These are phyloP conservation scores for Notolabrus celidotus DNA, from an alignment of 2,797 vertebrate genomes.

Conservation along the genomic window DNA sequence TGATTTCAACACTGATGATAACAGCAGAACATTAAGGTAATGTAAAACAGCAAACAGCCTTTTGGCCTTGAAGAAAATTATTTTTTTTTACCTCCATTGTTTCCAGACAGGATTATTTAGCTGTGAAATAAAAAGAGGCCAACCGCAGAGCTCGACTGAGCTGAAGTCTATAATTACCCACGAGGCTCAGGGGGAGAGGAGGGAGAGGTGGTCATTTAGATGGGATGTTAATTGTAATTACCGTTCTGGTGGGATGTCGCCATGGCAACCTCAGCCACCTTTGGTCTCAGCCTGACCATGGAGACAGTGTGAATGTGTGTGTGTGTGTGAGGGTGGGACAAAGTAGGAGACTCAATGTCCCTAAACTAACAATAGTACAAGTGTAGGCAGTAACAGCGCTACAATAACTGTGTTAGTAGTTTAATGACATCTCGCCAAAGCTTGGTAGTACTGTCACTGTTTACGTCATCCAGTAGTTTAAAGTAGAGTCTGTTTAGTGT, in stretches of 20 bases:
- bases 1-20: slow-evolving; percentile 52
- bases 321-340: neutral
- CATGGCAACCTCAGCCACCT: slow-evolving; percentile 73
- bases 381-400: no score
- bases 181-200: slow-evolving; percentile 62
- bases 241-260: slow-evolving; percentile 75
- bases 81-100: slow-evolving; percentile 48
- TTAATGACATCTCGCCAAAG: no score
- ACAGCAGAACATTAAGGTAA: slow-evolving; percentile 43
- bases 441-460: no score
- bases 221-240: slow-evolving; percentile 83
- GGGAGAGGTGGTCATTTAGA: slow-evolving; percentile 79
- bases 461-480: no score
- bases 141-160: slow-evolving; percentile 60
- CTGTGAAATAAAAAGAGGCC: slow-evolving; percentile 67
- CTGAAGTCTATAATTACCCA: slow-evolving; percentile 76
- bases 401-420: no score
- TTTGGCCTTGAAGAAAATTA: slow-evolving; percentile 53
- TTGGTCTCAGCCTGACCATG: slow-evolving; percentile 63
- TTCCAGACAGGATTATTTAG: slow-evolving; percentile 67
- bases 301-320: slow-evolving; percentile 14
- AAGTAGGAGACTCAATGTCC: no score
- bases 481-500: no score
- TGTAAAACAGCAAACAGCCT: slow-evolving; percentile 49
- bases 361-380: no score